These are phyloP conservation scores for Siniperca knerii DNA, from an alignment of 2,113 vertebrate genomes.

Conservation along the genomic window DNA sequence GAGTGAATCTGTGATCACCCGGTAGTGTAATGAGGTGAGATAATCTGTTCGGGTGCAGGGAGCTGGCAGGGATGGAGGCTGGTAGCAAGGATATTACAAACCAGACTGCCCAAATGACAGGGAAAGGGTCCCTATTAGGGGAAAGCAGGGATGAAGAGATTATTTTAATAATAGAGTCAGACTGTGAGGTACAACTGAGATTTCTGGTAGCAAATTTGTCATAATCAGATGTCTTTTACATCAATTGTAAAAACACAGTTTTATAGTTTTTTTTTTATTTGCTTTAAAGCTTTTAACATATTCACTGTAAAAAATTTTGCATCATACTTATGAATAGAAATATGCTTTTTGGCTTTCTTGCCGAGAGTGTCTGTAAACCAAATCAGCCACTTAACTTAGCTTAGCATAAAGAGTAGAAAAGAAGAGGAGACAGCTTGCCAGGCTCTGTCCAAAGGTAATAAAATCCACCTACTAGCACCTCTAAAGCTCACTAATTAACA, in stretches of 20 bases:
- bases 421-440: background rate
- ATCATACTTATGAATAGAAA: background rate
- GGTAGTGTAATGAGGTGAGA: constrained; percentile 78
- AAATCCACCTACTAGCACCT: background rate
- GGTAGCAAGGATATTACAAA: constrained; percentile 61
- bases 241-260: background rate
- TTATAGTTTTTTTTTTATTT: background rate
- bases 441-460: background rate
- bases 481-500: too few relatives aligned
- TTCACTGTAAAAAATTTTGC: background rate
- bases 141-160: constrained; percentile 55
- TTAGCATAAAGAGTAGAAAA: background rate
- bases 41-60: constrained; percentile 65
- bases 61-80: constrained; percentile 51
- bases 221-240: constrained; percentile 30
- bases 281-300: background rate
- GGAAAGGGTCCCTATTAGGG: constrained; percentile 48
- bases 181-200: constrained; percentile 45
- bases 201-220: constrained; percentile 30
- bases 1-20: constrained; percentile 63
- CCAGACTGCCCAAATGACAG: constrained; percentile 56
- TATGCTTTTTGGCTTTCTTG: background rate
- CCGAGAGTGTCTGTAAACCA: background rate
- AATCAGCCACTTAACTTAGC: background rate
- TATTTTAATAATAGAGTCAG: constrained; percentile 63